Conservation (phyloP, 2,113 vertebrate genomes). For the Corythaeola cristata region DNA sequence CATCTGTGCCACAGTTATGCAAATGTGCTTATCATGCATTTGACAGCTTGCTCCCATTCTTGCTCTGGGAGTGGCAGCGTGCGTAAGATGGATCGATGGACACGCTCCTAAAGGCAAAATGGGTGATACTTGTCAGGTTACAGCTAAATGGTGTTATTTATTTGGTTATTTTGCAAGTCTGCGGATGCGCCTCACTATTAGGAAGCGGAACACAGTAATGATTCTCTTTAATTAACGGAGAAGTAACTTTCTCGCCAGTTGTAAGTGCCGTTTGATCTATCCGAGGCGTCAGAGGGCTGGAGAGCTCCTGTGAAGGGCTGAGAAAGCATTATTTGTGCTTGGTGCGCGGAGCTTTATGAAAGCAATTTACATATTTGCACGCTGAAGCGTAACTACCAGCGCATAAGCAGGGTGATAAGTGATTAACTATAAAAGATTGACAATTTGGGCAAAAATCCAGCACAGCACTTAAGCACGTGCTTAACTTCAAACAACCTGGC, state of each 20-base stretch:
- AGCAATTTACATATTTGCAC: constrained; percentile 66
- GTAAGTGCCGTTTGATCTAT: constrained; percentile 30
- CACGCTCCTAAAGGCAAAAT: background rate
- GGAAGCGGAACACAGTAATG: background rate
- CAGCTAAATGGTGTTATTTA: constrained; percentile 10
- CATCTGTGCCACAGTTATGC: background rate
- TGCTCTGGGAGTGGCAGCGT: background rate
- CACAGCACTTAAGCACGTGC: constrained; percentile 20
- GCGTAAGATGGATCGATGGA: background rate
- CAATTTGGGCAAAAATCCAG: constrained; percentile 32
- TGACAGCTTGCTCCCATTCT: background rate
- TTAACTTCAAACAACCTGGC: constrained; percentile 17
- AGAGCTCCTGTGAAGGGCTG: constrained; percentile 29
- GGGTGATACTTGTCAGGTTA: background rate
- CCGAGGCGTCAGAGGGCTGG: background rate
- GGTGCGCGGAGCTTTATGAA: background rate
- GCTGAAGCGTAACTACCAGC: constrained; percentile 45
- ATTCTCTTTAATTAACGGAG: constrained; percentile 39
- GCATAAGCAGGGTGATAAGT: constrained; percentile 24
- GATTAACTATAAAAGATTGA: constrained; percentile 47
- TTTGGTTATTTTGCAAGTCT: constrained; percentile 35
- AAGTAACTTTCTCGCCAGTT: constrained; percentile 36
- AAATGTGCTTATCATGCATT: background rate
- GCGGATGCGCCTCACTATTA: background rate
- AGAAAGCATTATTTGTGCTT: constrained; percentile 53